phyloP scores from a whole-genome alignment of 2,888 invertebrate species.

The Orthosia cruda region DNA sequence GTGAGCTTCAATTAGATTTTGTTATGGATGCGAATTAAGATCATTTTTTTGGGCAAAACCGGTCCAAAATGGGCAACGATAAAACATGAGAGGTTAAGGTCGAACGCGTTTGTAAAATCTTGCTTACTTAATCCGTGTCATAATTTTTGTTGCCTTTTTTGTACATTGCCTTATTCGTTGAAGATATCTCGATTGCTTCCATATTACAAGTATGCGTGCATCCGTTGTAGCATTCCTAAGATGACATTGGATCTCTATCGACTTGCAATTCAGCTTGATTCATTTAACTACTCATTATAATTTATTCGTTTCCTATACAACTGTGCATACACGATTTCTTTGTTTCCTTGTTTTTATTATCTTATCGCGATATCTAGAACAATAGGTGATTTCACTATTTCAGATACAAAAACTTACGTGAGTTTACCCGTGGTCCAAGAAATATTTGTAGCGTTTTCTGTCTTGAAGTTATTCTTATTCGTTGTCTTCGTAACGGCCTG shows the following conservation, averaged over 20 bases:
- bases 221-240: constrained; percentile 58
- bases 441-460: constrained; percentile 1
- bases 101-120: constrained; percentile 24
- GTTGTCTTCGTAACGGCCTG: constrained; percentile 20
- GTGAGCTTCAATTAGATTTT: constrained; percentile 22
- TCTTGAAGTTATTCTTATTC: constrained; percentile 21
- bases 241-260: constrained; percentile 49
- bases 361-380: constrained; percentile 21
- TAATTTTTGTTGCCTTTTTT: constrained; percentile 32
- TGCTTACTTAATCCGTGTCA: constrained; percentile 31
- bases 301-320: constrained; percentile 38
- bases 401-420: neutral
- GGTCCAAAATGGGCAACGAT: constrained; percentile 32
- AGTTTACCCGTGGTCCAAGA: neutral
- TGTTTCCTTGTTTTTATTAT: constrained; percentile 33
- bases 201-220: constrained; percentile 25
- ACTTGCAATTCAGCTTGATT: constrained; percentile 26
- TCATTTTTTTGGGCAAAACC: constrained; percentile 22
- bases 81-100: constrained; percentile 50
- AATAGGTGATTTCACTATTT: constrained; percentile 1
- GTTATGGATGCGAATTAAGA: constrained; percentile 7
- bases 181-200: constrained; percentile 38
- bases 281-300: constrained; percentile 32
- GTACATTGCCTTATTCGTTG: constrained; percentile 27
- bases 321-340: constrained; percentile 28